phyloP scores from a whole-genome alignment of 2,113 vertebrate genomes.

The Thamnophis sirtalis region DNA sequence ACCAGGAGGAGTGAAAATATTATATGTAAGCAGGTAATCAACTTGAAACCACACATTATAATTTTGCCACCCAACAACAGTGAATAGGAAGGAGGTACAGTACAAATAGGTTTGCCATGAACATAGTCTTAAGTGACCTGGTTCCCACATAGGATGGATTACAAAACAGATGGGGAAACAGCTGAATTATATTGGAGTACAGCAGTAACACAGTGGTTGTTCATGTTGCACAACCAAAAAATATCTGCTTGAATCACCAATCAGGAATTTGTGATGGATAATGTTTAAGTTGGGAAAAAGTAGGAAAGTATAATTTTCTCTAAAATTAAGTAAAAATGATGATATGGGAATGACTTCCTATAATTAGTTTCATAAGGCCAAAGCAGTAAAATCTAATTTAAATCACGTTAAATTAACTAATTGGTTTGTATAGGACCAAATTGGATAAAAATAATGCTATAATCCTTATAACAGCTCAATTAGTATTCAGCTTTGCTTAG shows the following conservation, averaged over 20 bases:
- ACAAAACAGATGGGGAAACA: neutral
- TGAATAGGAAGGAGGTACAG: constrained; percentile 4
- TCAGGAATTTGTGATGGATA: neutral
- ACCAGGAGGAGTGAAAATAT: neutral
- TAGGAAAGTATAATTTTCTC: neutral
- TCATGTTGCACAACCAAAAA: neutral
- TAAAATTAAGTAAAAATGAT: neutral
- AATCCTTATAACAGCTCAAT: neutral
- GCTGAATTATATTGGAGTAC: neutral
- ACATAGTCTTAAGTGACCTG: neutral
- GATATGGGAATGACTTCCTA: neutral
- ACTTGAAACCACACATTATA: neutral
- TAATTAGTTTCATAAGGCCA: too few species aligned
- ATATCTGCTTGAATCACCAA: neutral
- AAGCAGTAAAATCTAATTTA: neutral
- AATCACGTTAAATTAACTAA: neutral
- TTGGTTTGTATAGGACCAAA: neutral
- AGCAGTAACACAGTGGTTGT: neutral
- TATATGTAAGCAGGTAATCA: neutral
- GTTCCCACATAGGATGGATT: constrained; percentile 7
- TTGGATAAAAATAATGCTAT: neutral
- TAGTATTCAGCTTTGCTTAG: neutral
- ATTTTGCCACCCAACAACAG: constrained; percentile 11
- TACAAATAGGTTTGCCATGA: neutral
- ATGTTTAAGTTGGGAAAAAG: neutral